Percentiles rank a stretch among this genome's conserved stretches.
phyloP scores from a whole-genome alignment of 2,888 invertebrate genomes.

The Lamellibrachia columna region DNA sequence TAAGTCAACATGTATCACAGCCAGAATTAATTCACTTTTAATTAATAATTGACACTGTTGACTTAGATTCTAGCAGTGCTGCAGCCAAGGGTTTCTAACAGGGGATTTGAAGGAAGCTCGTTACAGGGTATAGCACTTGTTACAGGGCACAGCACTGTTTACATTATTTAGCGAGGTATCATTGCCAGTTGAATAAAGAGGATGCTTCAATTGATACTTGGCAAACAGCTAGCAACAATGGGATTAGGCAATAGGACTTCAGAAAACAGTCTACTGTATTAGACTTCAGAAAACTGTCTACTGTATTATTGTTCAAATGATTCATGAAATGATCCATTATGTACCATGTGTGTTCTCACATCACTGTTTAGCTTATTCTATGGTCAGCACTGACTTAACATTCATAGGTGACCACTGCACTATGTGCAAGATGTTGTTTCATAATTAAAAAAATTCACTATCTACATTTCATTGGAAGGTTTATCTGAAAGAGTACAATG shows the following conservation, averaged over 20 bases:
- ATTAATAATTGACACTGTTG: not conserved
- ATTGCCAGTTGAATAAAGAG: not conserved
- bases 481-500: no score
- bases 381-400: no score
- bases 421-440: no score
- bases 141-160: not conserved
- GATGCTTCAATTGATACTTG: not conserved
- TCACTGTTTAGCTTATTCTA: not conserved
- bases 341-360: not conserved
- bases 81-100: not conserved
- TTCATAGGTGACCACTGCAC: no score
- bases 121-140: not conserved
- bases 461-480: no score
- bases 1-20: not conserved
- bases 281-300: not conserved
- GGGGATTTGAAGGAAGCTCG: not conserved
- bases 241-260: not conserved
- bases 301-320: not conserved
- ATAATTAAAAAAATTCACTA: no score
- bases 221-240: not conserved
- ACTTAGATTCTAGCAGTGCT: not conserved
- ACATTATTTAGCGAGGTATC: conserved; percentile 11
- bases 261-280: not conserved
- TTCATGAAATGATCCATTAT: not conserved
- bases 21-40: not conserved